Conservation (phyloP, 2,113 vertebrate species). For the Larimichthys crocea region DNA sequence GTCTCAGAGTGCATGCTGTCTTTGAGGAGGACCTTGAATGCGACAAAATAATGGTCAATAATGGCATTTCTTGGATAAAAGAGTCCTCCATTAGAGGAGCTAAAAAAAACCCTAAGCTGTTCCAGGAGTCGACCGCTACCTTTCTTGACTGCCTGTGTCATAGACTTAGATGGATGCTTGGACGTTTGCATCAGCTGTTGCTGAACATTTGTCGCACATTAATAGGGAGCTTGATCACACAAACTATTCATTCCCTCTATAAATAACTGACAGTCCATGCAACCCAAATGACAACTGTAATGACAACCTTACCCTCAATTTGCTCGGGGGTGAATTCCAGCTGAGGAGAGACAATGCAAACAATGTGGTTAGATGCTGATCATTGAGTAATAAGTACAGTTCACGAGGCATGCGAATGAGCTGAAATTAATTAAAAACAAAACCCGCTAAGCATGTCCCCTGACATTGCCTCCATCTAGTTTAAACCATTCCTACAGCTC, state of each 20-base stretch:
- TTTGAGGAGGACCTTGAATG: neutral
- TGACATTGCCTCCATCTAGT: neutral
- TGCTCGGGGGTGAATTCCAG: constrained; percentile 90
- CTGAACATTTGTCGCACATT: constrained; percentile 41
- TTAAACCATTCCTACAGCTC: constrained; percentile 29
- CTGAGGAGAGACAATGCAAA: constrained; percentile 79
- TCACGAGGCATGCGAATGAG: neutral
- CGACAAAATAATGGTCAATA: neutral
- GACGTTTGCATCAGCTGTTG: constrained; percentile 53
- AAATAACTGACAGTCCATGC: constrained; percentile 51
- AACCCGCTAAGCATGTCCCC: neutral
- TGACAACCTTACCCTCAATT: constrained; percentile 86
- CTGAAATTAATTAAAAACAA: neutral
- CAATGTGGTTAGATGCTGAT: constrained; percentile 14
- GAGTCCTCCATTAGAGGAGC: neutral
- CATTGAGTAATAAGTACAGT: neutral
- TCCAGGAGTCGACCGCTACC: neutral
- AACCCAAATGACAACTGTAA: constrained; percentile 37
- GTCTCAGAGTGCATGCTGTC: neutral
- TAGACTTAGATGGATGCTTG: neutral
- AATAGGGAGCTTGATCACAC: constrained; percentile 30
- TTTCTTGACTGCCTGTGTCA: neutral
- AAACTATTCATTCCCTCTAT: constrained; percentile 42
- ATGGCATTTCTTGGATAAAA: constrained; percentile 5
- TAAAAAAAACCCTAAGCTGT: constrained; percentile 4